Percentiles rank a stretch among this genome's conserved stretches.
These are phyloP conservation scores for Chaenogobius annularis DNA, from an alignment of 2,113 vertebrate genomes.

Conservation along the genomic window DNA sequence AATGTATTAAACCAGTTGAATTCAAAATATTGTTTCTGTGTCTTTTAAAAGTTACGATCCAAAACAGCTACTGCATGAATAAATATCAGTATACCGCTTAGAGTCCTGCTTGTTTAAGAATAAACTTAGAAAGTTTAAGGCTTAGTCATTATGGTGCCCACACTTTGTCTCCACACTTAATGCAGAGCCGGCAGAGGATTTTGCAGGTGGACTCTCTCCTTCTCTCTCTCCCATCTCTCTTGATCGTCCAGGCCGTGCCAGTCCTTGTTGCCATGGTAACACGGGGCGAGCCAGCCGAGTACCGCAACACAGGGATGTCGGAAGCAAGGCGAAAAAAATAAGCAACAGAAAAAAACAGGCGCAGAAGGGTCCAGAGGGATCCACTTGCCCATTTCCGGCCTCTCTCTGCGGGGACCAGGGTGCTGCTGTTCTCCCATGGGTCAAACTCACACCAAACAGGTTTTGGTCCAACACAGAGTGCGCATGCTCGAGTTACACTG, in stretches of 20 bases:
- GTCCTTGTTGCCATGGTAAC: conserved; percentile 73
- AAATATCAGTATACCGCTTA: too few relatives aligned
- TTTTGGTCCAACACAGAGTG: conserved; percentile 4
- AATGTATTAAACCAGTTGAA: too few relatives aligned
- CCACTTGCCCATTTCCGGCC: conserved; percentile 40
- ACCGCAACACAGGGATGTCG: conserved; percentile 47
- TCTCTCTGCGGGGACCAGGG: conserved; percentile 36
- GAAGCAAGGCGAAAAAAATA: conserved; percentile 9
- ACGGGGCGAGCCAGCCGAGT: conserved; percentile 49
- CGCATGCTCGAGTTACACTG: neutral
- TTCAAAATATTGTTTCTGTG: too few relatives aligned
- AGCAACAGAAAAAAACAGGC: neutral
- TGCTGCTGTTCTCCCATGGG: conserved; percentile 38
- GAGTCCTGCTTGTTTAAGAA: too few relatives aligned
- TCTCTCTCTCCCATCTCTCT: conserved; percentile 5
- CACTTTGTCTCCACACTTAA: neutral
- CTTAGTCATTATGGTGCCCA: too few relatives aligned
- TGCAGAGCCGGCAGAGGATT: conserved; percentile 25
- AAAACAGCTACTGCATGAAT: too few relatives aligned
- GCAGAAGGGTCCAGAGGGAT: conserved; percentile 46
- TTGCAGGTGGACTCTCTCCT: conserved; percentile 49
- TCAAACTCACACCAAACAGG: conserved; percentile 19
- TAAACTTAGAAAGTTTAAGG: too few relatives aligned
- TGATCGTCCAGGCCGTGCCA: conserved; percentile 51
- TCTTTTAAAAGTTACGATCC: too few relatives aligned